Conservation (phyloP, 2,888 invertebrate species). For the Shargacucullia verbasci region DNA sequence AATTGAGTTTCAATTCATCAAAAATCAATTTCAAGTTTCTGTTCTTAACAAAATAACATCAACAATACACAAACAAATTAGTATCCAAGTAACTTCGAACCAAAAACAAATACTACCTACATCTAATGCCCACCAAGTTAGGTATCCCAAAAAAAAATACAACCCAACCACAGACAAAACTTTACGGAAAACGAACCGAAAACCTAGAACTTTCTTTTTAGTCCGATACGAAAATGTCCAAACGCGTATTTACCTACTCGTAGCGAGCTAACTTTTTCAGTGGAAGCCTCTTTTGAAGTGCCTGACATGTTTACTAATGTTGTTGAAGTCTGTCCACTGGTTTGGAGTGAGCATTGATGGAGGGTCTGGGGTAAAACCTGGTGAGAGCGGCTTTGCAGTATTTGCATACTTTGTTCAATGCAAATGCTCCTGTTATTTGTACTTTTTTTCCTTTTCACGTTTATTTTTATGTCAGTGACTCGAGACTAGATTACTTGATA, state of each 20-base stretch:
- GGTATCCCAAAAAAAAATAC: conserved; percentile 21
- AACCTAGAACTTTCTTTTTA: conserved; percentile 44
- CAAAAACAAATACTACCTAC: conserved; percentile 11
- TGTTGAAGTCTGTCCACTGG: conserved; percentile 10
- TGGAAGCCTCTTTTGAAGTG: conserved; percentile 47
- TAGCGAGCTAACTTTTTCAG: conserved; percentile 42
- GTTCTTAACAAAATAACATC: too few species aligned
- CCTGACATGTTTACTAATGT: conserved; percentile 54
- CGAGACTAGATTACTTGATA: too few species aligned
- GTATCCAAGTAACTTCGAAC: conserved; percentile 6
- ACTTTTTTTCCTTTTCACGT: too few species aligned
- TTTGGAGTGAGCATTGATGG: conserved; percentile 1
- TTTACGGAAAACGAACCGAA: conserved; percentile 16
- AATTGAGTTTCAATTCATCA: too few species aligned
- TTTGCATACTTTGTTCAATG: too few species aligned
- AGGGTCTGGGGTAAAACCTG: too few species aligned
- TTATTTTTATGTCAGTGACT: too few species aligned
- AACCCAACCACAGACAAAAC: conserved; percentile 19
- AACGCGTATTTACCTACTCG: conserved; percentile 38
- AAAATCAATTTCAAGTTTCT: too few species aligned
- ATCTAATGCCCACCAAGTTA: conserved; percentile 30
- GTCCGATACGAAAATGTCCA: conserved; percentile 34
- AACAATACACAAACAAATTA: too few species aligned
- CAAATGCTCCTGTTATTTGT: too few species aligned
- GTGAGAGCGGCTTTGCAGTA: too few species aligned